phyloP scores from a whole-genome alignment of 2,888 invertebrate genomes.

The Pandemis cinnamomeana region DNA sequence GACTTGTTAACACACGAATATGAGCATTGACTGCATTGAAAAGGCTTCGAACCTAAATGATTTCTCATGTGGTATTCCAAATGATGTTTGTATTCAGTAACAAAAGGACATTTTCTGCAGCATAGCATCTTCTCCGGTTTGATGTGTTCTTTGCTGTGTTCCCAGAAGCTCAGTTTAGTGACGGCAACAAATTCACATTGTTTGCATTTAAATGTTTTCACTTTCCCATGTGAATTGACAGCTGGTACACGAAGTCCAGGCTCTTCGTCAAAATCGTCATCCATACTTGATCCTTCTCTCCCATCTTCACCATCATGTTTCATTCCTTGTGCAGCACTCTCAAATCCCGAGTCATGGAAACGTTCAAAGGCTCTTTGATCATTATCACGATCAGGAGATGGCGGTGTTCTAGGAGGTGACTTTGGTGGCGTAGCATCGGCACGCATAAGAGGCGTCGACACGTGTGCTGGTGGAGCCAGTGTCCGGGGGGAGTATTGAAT shows the following conservation, averaged over 20 bases:
- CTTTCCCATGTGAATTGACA: slow-evolving; percentile 91
- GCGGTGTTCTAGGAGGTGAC: slow-evolving; percentile 71
- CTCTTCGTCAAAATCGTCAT: slow-evolving; percentile 83
- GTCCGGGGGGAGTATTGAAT: slow-evolving; percentile 68
- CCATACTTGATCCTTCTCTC: slow-evolving; percentile 77
- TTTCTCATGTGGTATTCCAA: slow-evolving; percentile 98
- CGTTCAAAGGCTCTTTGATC: slow-evolving; percentile 72
- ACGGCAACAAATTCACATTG: slow-evolving; percentile 94
- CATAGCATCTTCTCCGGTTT: slow-evolving; percentile 95
- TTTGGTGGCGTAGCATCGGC: slow-evolving; percentile 77
- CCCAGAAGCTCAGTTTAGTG: slow-evolving; percentile 97
- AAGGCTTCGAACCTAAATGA: slow-evolving; percentile 97
- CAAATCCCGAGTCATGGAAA: slow-evolving; percentile 81
- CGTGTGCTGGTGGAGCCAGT: slow-evolving; percentile 65
- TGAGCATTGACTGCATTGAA: slow-evolving; percentile 94
- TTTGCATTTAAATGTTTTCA: slow-evolving; percentile 96
- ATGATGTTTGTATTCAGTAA: slow-evolving; percentile 99
- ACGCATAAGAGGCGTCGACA: slow-evolving; percentile 70
- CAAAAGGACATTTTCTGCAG: slow-evolving; percentile 97
- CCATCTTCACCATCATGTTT: slow-evolving; percentile 73
- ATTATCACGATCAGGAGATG: slow-evolving; percentile 66
- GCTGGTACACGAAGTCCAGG: slow-evolving; percentile 86
- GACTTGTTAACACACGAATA: slow-evolving; percentile 99
- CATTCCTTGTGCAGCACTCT: slow-evolving; percentile 64
- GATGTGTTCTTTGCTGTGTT: slow-evolving; percentile 95